Evolutionary conservation across 2,797 vertebrate species (phyloP), one percentile per base, ranked within the genome.

Genomic region (Eulemur coronatus): DNA sequence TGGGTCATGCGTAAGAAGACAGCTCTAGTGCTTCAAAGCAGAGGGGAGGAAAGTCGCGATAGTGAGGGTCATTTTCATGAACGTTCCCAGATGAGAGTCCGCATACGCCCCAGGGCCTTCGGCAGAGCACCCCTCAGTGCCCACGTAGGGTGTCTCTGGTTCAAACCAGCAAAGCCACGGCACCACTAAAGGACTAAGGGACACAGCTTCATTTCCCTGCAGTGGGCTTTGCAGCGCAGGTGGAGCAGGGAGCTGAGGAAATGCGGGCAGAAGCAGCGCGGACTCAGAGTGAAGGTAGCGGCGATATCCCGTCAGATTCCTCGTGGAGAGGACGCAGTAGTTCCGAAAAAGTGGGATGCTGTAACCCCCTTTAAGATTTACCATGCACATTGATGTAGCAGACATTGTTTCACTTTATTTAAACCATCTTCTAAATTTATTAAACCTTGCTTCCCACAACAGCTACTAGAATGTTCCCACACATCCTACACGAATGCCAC

Each of bases 61-160:
- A 38, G 26, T 4, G 28, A 94, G 94, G 91, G 73, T 82, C 85
- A 46, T 95, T 84, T 79, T 86, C 82, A 52, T 76, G 92, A 91
- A 76, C 52, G 24, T 72, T n/a, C 89, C 30, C 4, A 55, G 72
- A 15, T 18, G 63, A 76, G n/a, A 46, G 35, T 33, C 43, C 8
- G 0, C 8, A 0, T 22, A 14, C 24, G 52, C 61, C 52, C 79
- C 57, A 30, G 84, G 28, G 63, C 52, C 38, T 35, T 48, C 55
- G 24, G 33, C 1, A 0, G 4, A 20, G 72, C 30, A 20, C 33
- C 0, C 0, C 48, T 48, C 75, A 0, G 26, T 26, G 22, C n/a
- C 50, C 57, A 52, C 35, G n/a, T 52, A 1, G 24, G 35, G 4
- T 48, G 65, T 75, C 69, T 76, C 33, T 57, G 57, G 15, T 50